Evolutionary conservation across 2,888 invertebrate genomes (phyloP).

Genomic region (Dryomyza anilis): DNA sequence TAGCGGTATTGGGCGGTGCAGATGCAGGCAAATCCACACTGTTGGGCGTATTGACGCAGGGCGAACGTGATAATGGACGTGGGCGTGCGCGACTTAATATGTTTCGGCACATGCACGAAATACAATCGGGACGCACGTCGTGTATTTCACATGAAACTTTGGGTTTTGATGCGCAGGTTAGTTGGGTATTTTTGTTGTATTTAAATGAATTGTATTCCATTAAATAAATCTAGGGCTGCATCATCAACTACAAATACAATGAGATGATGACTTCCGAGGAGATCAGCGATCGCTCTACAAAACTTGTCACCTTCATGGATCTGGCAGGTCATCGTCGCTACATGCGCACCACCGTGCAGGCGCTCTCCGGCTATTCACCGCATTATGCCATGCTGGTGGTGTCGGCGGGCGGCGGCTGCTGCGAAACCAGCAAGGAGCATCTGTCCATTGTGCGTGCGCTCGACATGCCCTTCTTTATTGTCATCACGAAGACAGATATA

Average conservation of each 20-base stretch:
- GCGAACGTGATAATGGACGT: slow-evolving; percentile 92
- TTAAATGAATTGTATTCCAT: slow-evolving; percentile 53
- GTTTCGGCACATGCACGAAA: slow-evolving; percentile 94
- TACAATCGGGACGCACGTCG: slow-evolving; percentile 90
- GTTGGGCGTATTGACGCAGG: slow-evolving; percentile 93
- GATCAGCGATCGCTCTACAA: slow-evolving; percentile 90
- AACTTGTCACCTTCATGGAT: slow-evolving; percentile 93
- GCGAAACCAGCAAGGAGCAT: slow-evolving; percentile 88
- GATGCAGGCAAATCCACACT: slow-evolving; percentile 98
- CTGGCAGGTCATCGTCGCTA: slow-evolving; percentile 96
- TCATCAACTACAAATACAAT: slow-evolving; percentile 86
- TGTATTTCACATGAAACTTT: slow-evolving; percentile 96
- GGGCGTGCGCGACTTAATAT: slow-evolving; percentile 94
- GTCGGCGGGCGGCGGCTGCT: slow-evolving; percentile 80
- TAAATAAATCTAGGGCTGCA: slow-evolving; percentile 77
- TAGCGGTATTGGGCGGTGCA: slow-evolving; percentile 93
- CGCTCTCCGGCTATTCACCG: slow-evolving; percentile 90
- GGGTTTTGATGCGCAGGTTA: slow-evolving; percentile 80
- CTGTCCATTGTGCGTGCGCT: slow-evolving; percentile 80
- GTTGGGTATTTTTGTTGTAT: neutral
- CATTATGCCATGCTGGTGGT: slow-evolving; percentile 89
- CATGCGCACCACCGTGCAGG: slow-evolving; percentile 92
- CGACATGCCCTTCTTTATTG: slow-evolving; percentile 89
- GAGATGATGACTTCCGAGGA: slow-evolving; percentile 91
- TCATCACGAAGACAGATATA: slow-evolving; percentile 92